These are phyloP conservation scores for Pipistrellus nathusii DNA, from an alignment of 2,797 vertebrate species.

Conservation along the genomic window DNA sequence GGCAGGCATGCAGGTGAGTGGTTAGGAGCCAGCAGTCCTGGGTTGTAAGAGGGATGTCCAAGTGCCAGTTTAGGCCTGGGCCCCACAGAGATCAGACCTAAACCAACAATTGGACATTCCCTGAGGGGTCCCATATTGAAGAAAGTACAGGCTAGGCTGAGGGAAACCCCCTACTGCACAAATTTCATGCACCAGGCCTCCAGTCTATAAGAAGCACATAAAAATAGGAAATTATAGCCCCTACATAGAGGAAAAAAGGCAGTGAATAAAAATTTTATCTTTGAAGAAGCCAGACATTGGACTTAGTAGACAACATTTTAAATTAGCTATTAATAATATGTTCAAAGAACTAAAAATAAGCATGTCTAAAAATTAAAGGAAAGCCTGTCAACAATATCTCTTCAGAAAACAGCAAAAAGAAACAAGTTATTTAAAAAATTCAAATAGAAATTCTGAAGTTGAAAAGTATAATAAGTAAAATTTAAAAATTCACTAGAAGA, in stretches of 20 bases:
- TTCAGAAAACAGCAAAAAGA: constrained; percentile 18
- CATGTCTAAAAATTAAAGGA: constrained; percentile 34
- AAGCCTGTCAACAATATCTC: background rate
- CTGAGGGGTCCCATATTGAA: too few species aligned
- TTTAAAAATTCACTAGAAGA: background rate
- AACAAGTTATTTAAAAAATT: constrained; percentile 33
- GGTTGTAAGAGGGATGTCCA: too few species aligned
- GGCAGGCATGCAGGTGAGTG: too few species aligned
- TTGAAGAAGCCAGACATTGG: constrained; percentile 14
- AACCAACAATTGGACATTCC: too few species aligned
- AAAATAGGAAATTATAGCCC: background rate
- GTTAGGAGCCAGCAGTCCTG: too few species aligned
- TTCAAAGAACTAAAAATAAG: constrained; percentile 21
- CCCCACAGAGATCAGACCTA: too few species aligned
- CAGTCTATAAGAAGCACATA: background rate
- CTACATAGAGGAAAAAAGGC: background rate
- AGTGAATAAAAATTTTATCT: background rate
- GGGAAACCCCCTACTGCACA: too few species aligned
- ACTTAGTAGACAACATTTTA: constrained; percentile 11
- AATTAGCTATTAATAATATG: background rate
- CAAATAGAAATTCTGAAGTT: background rate
- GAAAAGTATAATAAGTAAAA: constrained; percentile 33
- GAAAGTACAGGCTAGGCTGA: too few species aligned
- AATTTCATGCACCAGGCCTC: too few species aligned
- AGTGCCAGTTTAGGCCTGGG: too few species aligned